Conservation (phyloP, 1,140 invertebrate species). For the Uloborus diversus region DNA sequence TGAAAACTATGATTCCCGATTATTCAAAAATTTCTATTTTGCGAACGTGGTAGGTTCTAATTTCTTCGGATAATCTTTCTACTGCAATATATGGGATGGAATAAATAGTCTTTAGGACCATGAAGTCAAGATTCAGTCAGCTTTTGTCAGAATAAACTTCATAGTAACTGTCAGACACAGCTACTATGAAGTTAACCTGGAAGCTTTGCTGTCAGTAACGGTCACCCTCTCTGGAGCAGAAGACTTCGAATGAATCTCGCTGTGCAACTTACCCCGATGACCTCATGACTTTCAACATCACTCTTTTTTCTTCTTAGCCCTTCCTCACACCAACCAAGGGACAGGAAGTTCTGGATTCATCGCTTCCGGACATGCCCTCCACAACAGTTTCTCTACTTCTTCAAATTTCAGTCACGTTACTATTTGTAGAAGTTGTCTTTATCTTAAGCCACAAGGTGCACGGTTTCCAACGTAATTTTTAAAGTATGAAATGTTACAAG, state of each 20-base stretch:
- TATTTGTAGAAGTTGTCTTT: neutral
- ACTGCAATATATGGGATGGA: too few relatives aligned
- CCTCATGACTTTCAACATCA: constrained; percentile 31
- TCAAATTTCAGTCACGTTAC: constrained; percentile 6
- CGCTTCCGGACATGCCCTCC: neutral
- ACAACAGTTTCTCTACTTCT: neutral
- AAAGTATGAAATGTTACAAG: neutral
- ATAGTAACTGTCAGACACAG: neutral
- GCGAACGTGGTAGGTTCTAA: too few relatives aligned
- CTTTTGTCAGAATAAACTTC: neutral
- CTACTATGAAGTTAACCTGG: too few relatives aligned
- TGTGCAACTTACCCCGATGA: neutral
- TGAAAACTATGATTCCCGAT: too few relatives aligned
- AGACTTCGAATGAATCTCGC: neutral
- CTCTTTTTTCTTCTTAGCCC: too few relatives aligned
- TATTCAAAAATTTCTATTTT: too few relatives aligned
- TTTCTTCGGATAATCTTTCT: too few relatives aligned
- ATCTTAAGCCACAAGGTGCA: too few relatives aligned
- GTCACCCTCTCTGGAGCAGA: too few relatives aligned
- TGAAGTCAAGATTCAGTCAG: neutral
- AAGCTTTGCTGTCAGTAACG: too few relatives aligned
- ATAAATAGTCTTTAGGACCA: neutral
- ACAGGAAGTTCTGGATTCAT: constrained; percentile 9
- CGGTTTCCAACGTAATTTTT: neutral
- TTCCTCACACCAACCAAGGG: neutral